phyloP scores from a whole-genome alignment of 2,113 vertebrate genomes.

The Corythornis cristatus region DNA sequence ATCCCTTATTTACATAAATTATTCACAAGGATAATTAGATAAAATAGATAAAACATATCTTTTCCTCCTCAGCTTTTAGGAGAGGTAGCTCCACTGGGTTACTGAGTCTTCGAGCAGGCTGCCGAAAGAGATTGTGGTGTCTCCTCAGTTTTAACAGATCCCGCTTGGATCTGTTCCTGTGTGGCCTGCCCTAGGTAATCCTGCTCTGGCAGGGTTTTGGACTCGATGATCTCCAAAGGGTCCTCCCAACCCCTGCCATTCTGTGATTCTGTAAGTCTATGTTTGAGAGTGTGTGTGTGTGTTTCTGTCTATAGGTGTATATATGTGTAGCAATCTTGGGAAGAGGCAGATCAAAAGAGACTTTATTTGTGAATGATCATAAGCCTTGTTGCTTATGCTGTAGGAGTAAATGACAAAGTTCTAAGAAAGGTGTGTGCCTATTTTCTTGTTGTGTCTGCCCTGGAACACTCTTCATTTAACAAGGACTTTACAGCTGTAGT shows the following conservation, averaged over 20 bases:
- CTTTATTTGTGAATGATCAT: not conserved
- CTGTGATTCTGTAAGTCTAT: too few species aligned
- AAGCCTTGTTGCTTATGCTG: not conserved
- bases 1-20: not conserved
- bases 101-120: too few species aligned
- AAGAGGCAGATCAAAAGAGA: not conserved
- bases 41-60: not conserved
- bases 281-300: not conserved
- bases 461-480: not conserved
- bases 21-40: not conserved
- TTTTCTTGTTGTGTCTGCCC: not conserved
- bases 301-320: not conserved
- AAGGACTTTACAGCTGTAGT: not conserved
- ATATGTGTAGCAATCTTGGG: rapidly evolving
- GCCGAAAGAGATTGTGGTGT: too few species aligned
- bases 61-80: not conserved
- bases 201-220: too few species aligned
- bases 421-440: not conserved
- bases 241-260: too few species aligned
- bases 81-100: not conserved
- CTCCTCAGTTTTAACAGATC: too few species aligned
- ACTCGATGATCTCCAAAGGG: too few species aligned
- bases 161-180: too few species aligned
- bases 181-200: too few species aligned
- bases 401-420: not conserved